Conservation (phyloP, 2,113 vertebrate genomes). For the Columba livia region DNA sequence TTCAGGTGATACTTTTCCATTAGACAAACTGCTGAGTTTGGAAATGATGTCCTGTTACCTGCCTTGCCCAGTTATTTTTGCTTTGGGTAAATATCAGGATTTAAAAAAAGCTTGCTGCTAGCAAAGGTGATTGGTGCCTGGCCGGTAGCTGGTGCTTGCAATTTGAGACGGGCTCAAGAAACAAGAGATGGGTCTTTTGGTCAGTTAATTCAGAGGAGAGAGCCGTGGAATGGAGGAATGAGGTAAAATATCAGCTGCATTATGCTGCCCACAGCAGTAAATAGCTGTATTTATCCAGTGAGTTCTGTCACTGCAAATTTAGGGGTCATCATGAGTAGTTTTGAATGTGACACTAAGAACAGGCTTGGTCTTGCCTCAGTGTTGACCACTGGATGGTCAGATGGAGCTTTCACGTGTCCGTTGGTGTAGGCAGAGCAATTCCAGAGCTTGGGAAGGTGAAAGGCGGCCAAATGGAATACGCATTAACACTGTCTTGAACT, state of each 20-base stretch:
- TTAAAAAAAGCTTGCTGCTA: background rate
- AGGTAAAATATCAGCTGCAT: constrained; percentile 9
- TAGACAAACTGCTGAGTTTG: background rate
- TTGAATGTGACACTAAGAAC: background rate
- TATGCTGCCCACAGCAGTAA: background rate
- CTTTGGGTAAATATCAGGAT: background rate
- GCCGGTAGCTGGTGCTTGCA: background rate
- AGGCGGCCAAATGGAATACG: background rate
- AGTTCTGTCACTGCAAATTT: background rate
- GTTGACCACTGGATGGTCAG: background rate
- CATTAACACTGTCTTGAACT: rapidly evolving
- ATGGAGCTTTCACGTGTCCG: rapidly evolving
- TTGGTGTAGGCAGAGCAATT: background rate
- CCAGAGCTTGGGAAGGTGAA: background rate
- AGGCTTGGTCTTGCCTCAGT: background rate
- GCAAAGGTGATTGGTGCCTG: background rate
- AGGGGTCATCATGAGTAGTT: background rate
- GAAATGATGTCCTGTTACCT: background rate
- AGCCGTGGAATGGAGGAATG: constrained; percentile 31
- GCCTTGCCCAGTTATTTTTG: constrained; percentile 17
- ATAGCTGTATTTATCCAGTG: background rate
- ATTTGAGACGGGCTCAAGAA: background rate
- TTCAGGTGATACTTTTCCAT: background rate
- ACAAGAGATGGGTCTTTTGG: background rate
- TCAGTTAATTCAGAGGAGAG: background rate